Conservation (phyloP, 2,888 invertebrate genomes). For the Philereme vetulata region DNA sequence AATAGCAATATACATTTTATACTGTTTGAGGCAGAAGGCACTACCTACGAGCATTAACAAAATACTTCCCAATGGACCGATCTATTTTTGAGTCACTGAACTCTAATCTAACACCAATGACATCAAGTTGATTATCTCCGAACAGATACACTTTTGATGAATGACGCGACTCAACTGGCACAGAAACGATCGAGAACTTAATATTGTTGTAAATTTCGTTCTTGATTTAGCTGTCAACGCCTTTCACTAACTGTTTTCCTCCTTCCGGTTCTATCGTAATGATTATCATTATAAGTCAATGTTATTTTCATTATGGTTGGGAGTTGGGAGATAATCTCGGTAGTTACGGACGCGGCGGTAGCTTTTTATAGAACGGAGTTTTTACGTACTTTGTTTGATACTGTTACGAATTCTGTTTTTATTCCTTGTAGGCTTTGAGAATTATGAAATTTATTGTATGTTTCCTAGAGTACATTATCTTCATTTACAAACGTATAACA, state of each 20-base stretch:
- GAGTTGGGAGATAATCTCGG: not conserved
- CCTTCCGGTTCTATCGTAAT: conserved; percentile 36
- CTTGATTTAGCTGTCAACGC: conserved; percentile 37
- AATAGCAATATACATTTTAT: too few relatives aligned
- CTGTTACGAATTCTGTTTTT: too few relatives aligned
- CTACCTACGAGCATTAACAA: too few relatives aligned
- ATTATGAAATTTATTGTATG: too few relatives aligned
- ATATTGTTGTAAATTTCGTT: conserved; percentile 32
- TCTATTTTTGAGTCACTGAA: too few relatives aligned
- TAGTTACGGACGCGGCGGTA: too few relatives aligned
- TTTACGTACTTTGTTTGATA: too few relatives aligned
- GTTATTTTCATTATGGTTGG: conserved; percentile 14
- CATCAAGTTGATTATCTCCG: conserved; percentile 16
- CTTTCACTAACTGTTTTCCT: conserved; percentile 42
- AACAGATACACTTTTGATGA: conserved; percentile 21
- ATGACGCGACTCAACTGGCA: conserved; percentile 17
- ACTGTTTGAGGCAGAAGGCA: too few relatives aligned
- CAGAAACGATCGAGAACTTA: conserved; percentile 29
- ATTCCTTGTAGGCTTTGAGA: too few relatives aligned
- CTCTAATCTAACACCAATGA: conserved; percentile 9
- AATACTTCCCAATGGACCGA: too few relatives aligned
- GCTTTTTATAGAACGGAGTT: not conserved
- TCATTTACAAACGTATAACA: too few relatives aligned
- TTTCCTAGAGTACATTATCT: too few relatives aligned
- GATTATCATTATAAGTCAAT: conserved; percentile 26